Evolutionary conservation across 2,797 vertebrate species (phyloP).

Genomic region (Sebastolobus altivelis): DNA sequence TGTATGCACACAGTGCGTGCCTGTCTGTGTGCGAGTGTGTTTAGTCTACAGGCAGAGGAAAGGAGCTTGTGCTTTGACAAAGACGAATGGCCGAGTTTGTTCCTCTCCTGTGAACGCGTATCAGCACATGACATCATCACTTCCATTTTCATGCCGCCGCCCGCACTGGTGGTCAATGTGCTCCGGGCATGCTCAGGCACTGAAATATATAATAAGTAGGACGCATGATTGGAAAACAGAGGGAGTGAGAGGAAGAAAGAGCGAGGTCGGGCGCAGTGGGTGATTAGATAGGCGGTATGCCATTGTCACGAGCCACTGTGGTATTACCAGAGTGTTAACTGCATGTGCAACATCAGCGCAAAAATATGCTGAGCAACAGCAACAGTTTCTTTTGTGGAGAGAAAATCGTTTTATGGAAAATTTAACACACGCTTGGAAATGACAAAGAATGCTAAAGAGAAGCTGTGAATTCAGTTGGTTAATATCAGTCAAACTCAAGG

Average conservation of each 20-base stretch:
- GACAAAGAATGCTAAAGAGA: slow-evolving; percentile 33
- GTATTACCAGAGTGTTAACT: slow-evolving; percentile 62
- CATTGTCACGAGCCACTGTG: slow-evolving; percentile 62
- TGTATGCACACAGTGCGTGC: slow-evolving; percentile 31
- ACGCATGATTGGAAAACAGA: slow-evolving; percentile 33
- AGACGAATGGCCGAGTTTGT: slow-evolving; percentile 69
- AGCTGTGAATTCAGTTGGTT: background rate
- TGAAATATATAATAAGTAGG: slow-evolving; percentile 34
- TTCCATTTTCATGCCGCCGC: slow-evolving; percentile 52
- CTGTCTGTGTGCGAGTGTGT: slow-evolving; percentile 59
- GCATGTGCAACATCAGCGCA: slow-evolving; percentile 68
- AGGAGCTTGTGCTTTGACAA: slow-evolving; percentile 69
- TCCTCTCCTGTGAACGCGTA: slow-evolving; percentile 53
- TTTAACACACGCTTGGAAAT: slow-evolving; percentile 26
- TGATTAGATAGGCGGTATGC: slow-evolving; percentile 67
- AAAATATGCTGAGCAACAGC: slow-evolving; percentile 68
- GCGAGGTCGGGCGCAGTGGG: slow-evolving; percentile 36
- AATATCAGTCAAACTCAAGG: slow-evolving; percentile 10
- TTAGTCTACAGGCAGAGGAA: slow-evolving; percentile 76
- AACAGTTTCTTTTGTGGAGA: slow-evolving; percentile 29
- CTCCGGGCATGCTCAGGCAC: slow-evolving; percentile 28
- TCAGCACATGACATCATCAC: slow-evolving; percentile 72
- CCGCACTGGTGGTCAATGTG: slow-evolving; percentile 31
- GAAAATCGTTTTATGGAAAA: slow-evolving; percentile 49
- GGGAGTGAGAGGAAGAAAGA: slow-evolving; percentile 27